phyloP scores from a whole-genome alignment of 2,113 vertebrate genomes.

The Etia nguti region DNA sequence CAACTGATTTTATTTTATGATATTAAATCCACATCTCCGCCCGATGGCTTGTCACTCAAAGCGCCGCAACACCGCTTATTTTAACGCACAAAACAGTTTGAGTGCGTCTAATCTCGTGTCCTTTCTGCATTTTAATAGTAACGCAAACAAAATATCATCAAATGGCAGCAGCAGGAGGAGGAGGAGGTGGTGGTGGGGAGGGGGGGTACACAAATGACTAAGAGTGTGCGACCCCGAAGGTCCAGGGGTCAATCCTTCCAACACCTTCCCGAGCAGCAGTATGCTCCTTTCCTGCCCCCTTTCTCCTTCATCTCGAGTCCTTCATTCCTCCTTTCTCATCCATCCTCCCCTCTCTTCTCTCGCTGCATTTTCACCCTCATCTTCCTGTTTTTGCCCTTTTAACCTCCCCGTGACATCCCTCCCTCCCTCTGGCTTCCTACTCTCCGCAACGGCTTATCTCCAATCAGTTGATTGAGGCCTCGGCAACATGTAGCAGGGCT shows the following conservation, averaged over 20 bases:
- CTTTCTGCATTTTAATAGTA: neutral
- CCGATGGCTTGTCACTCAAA: neutral
- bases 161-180: rapidly evolving
- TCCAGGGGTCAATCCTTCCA: slow-evolving; percentile 43
- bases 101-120: neutral
- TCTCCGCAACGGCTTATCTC: neutral
- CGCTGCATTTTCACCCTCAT: slow-evolving; percentile 1
- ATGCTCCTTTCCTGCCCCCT: neutral
- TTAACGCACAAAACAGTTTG: neutral
- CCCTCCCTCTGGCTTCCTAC: too few species aligned
- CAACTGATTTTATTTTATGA: neutral
- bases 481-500: neutral
- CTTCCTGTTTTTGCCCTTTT: slow-evolving; percentile 51
- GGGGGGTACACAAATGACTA: neutral
- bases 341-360: neutral
- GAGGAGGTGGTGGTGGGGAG: neutral
- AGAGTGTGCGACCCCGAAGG: neutral
- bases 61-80: neutral
- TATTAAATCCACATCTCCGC: neutral
- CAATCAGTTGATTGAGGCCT: neutral
- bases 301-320: neutral
- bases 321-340: neutral
- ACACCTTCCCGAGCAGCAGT: slow-evolving; percentile 28
- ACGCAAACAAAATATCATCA: neutral
- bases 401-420: neutral